A percentile compares a stretch with the other conserved stretches of the same genome.
These are phyloP conservation scores for Varecia variegata DNA, from an alignment of 2,797 vertebrate species.

Conservation along the genomic window DNA sequence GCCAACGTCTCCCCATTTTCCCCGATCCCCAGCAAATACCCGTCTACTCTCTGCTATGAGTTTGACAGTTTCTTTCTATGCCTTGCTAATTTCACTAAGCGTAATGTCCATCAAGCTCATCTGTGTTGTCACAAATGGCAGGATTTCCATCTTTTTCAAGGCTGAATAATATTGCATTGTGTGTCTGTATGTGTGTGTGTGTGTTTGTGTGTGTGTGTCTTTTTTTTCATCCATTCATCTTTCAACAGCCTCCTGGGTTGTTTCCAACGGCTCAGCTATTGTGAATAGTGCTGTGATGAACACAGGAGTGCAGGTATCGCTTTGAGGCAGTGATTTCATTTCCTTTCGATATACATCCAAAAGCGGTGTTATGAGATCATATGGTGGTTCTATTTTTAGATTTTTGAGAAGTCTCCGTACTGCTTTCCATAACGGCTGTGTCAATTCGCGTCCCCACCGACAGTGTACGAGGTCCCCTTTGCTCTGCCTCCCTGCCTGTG, in stretches of 20 bases:
- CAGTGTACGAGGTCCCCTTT: no score
- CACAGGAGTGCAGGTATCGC: neutral
- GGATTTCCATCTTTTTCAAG: neutral
- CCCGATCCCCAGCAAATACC: no score
- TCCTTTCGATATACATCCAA: neutral
- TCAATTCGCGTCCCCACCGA: neutral
- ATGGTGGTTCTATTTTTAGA: neutral
- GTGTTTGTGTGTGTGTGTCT: neutral
- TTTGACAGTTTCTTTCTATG: neutral
- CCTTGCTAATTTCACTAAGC: neutral
- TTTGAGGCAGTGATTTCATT: neutral
- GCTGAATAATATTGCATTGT: neutral
- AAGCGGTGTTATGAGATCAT: neutral
- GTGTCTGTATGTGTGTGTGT: neutral
- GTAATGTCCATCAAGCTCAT: neutral
- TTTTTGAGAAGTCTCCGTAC: neutral
- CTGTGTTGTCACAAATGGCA: neutral
- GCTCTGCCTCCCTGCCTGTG: neutral
- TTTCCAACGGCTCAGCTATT: neutral
- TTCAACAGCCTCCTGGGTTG: neutral
- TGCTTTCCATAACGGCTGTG: neutral
- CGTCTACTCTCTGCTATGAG: neutral
- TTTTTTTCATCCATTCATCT: neutral
- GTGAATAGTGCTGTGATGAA: neutral
- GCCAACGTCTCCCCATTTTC: neutral